phyloP scores from a whole-genome alignment of 2,888 invertebrate species.

The Thecocarcelia acutangulata region DNA sequence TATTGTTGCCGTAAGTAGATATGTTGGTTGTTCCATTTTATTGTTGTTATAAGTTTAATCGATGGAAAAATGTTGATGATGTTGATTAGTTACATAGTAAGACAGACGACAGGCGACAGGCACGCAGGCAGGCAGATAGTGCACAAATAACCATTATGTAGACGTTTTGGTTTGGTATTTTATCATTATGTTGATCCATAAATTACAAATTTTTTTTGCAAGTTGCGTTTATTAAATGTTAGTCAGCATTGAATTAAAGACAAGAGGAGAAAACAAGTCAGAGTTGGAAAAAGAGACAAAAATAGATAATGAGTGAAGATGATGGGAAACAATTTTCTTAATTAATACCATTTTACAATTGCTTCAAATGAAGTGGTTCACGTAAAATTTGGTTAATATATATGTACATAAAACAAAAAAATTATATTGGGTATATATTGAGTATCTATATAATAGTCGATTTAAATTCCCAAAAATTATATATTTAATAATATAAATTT shows the following conservation, averaged over 20 bases:
- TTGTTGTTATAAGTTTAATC: slow-evolving; percentile 38
- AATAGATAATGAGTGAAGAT: slow-evolving; percentile 38
- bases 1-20: slow-evolving; percentile 25
- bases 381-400: slow-evolving; percentile 23
- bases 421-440: no score
- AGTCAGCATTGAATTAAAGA: slow-evolving; percentile 66
- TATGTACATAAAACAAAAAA: no score
- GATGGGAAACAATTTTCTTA: slow-evolving; percentile 43
- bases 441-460: no score
- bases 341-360: slow-evolving; percentile 28
- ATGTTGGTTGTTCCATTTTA: slow-evolving; percentile 42
- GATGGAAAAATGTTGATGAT: slow-evolving; percentile 31
- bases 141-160: slow-evolving; percentile 35
- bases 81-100: slow-evolving; percentile 24
- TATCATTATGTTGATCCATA: slow-evolving; percentile 45
- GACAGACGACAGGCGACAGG: background rate
- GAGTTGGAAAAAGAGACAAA: slow-evolving; percentile 40
- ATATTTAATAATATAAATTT: no score
- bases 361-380: slow-evolving; percentile 4
- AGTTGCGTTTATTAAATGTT: slow-evolving; percentile 35
- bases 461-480: no score
- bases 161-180: slow-evolving; percentile 27
- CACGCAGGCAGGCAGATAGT: slow-evolving; percentile 8
- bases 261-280: slow-evolving; percentile 57
- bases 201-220: slow-evolving; percentile 29